Evolutionary conservation across 2,888 invertebrate genomes (phyloP), one percentile per base, ranked within the genome.

Genomic region (Hedychridium roseum): DNA sequence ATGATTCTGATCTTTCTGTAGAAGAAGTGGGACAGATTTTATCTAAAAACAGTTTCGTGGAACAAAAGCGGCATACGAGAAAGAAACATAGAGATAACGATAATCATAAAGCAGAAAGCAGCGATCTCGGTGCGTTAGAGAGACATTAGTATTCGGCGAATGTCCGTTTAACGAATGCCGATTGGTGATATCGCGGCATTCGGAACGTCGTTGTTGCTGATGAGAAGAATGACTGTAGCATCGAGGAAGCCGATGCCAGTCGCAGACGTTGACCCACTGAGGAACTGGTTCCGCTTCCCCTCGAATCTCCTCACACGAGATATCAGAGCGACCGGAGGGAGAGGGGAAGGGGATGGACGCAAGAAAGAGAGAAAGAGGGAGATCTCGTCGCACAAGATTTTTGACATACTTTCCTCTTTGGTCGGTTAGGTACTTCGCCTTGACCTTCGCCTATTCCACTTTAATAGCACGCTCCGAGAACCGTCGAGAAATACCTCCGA

Each of bases 201-300:
- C 41, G 23, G 5, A 6, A 38, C 35, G 46, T 31, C 28, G 50
- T 14, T 38, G 45, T 48, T 34, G 45, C 43, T 31, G 41, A 50
- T 36, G 32, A 31, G 32, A 41, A 41, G 40, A 42, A 12, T 20
- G 21, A 37, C 41, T 50, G 55, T 41, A 51, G 50, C 21, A 50
- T 48, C 34, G 52, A 46, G 50, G 63, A 63, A 62, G 63, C 60
- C 60, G 56, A 62, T 62, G 57, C 54, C 60, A 63, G 60, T 50
- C 48, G 56, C 59, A 70, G 71, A 72, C 71, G 73, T 73, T 78
- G 78, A 78, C 78, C 78, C 74, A 78, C 77, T 78, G 67, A 67
- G 64, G 50, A 78, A 76, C 75, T 73, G 75, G 77, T 78, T 78
- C 70, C 74, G 68, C 72, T 76, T 75, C 73, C 70, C 74, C 72